A percentile compares a stretch with the other conserved stretches of the same genome.
Evolutionary conservation across 2,888 invertebrate genomes (phyloP).

Genomic region (Trichopoda pennipes): DNA sequence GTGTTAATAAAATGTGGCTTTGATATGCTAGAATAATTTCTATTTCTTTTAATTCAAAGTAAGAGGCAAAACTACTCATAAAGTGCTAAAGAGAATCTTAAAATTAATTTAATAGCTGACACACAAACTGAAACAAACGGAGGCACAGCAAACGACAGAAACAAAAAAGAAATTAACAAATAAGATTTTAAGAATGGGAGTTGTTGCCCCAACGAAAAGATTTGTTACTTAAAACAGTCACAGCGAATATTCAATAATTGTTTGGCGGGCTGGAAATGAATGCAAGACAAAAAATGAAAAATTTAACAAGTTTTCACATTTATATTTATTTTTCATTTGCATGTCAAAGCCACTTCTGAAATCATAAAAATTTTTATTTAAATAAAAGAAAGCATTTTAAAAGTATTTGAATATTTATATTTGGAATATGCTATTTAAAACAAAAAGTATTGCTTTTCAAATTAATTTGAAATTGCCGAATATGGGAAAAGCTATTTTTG

Average conservation of each 20-base stretch:
- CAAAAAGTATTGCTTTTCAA: too few relatives aligned
- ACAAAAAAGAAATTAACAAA: not conserved
- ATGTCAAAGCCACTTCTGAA: slow-evolving; percentile 27
- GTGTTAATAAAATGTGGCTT: slow-evolving; percentile 62
- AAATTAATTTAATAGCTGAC: slow-evolving; percentile 51
- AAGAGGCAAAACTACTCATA: slow-evolving; percentile 4
- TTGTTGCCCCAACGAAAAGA: slow-evolving; percentile 19
- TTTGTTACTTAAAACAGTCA: slow-evolving; percentile 28
- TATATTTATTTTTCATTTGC: slow-evolving; percentile 45
- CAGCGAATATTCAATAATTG: slow-evolving; percentile 49
- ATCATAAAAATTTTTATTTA: not conserved
- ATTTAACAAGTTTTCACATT: slow-evolving; percentile 7
- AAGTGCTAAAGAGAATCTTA: slow-evolving; percentile 11
- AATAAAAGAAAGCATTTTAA: not conserved
- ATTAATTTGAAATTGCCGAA: too few relatives aligned
- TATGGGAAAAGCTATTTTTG: too few relatives aligned
- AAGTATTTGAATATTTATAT: too few relatives aligned
- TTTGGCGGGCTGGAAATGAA: slow-evolving; percentile 26
- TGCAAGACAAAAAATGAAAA: not conserved
- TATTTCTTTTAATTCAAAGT: slow-evolving; percentile 24
- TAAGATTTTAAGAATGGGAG: slow-evolving; percentile 4
- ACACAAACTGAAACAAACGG: slow-evolving; percentile 30
- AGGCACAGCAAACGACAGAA: not conserved
- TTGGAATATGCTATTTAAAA: too few relatives aligned
- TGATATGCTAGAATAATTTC: slow-evolving; percentile 64